Evolutionary conservation across 2,888 invertebrate species (phyloP).

Genomic region (Philonicus albiceps): DNA sequence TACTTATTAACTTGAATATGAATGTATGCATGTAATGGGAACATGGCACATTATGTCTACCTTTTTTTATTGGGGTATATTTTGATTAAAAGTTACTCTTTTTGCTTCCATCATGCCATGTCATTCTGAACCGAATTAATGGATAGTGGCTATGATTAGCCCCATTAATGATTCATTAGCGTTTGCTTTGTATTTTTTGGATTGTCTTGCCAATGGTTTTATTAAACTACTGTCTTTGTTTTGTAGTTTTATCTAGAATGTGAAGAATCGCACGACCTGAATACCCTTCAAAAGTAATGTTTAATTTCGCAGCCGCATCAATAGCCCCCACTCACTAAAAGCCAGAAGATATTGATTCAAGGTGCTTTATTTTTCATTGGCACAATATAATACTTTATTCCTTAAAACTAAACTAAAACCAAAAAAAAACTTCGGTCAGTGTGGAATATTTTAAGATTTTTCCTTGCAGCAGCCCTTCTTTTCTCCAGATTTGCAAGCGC

Average conservation of each 20-base stretch:
- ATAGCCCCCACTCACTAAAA: neutral
- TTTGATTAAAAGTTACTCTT: neutral
- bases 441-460: neutral
- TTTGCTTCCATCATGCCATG: neutral
- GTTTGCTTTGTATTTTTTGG: neutral
- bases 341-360: neutral
- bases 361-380: neutral
- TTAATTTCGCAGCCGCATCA: neutral
- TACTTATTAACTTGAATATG: no score
- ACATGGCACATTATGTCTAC: no score
- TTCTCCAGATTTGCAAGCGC: neutral
- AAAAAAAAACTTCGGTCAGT: neutral
- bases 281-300: neutral
- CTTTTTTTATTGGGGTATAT: no score
- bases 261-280: neutral
- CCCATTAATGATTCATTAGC: neutral
- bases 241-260: neutral
- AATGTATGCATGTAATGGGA: no score
- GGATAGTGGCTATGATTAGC: neutral
- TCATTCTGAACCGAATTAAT: neutral
- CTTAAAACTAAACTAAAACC: neutral
- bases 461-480: constrained; percentile 9
- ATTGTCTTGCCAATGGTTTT: no score
- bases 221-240: neutral
- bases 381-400: neutral